Evolutionary conservation across 92 coral and sea anemone species (phyloP).

Genomic region (Galaxea fascicularis): DNA sequence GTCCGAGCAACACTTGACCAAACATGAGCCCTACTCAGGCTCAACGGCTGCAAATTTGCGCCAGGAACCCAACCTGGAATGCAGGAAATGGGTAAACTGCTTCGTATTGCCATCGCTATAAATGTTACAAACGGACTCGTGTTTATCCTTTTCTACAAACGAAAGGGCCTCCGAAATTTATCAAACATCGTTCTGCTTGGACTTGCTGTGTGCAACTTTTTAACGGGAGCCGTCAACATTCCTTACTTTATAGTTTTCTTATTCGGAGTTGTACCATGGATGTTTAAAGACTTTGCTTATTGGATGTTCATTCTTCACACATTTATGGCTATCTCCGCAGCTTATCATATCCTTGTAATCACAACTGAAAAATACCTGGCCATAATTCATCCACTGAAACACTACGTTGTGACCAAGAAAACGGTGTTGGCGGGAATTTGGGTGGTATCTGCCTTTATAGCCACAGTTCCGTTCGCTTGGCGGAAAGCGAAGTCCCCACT

Average conservation of each 20-base stretch:
- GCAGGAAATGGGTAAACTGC: background rate
- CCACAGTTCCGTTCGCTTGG: conserved; percentile 73
- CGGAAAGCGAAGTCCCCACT: background rate
- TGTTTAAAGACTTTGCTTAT: background rate
- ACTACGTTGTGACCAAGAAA: conserved; percentile 65
- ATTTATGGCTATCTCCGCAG: conserved; percentile 64
- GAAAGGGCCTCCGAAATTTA: conserved; percentile 4
- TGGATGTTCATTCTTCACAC: conserved; percentile 44
- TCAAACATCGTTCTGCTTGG: conserved; percentile 43
- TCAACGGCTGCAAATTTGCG: background rate
- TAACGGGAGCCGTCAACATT: conserved; percentile 42
- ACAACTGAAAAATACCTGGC: conserved; percentile 85
- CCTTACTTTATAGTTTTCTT: conserved; percentile 24
- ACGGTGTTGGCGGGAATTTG: conserved; percentile 60
- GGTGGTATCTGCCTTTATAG: conserved; percentile 64
- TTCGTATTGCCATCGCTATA: conserved; percentile 29
- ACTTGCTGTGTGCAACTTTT: conserved; percentile 40
- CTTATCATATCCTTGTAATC: conserved; percentile 75
- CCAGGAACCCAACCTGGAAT: background rate
- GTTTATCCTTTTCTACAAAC: conserved; percentile 17
- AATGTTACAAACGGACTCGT: conserved; percentile 39
- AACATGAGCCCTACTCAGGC: conserved; percentile 17
- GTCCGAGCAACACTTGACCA: background rate
- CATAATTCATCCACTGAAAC: conserved; percentile 74
- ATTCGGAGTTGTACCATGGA: conserved; percentile 10